Conservation (phyloP, 2,888 invertebrate species). For the Drosophila parthenogenetica region DNA sequence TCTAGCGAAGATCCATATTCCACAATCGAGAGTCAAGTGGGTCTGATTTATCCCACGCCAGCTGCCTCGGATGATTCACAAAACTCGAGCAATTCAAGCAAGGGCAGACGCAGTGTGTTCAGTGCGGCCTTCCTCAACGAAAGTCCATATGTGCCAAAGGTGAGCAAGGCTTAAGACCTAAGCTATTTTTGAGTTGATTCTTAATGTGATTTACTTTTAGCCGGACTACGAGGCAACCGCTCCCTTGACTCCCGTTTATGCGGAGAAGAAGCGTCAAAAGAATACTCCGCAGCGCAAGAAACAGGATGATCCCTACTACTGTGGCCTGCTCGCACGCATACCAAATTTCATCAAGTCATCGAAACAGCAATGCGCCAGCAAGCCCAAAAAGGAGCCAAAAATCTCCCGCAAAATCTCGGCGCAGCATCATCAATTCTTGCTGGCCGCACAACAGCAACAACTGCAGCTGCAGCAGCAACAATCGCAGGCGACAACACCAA, state of each 20-base stretch:
- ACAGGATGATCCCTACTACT: constrained; percentile 90
- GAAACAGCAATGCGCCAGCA: constrained; percentile 67
- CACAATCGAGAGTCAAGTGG: constrained; percentile 84
- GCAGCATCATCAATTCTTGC: constrained; percentile 75
- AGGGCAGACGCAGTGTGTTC: constrained; percentile 80
- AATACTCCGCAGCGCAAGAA: constrained; percentile 82
- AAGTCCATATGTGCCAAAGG: constrained; percentile 84
- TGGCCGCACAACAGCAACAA: constrained; percentile 52
- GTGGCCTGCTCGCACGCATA: constrained; percentile 89
- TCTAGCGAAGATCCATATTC: constrained; percentile 84
- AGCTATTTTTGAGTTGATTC: no score
- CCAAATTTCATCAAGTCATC: constrained; percentile 89
- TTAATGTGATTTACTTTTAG: constrained; percentile 44
- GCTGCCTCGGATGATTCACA: constrained; percentile 81
- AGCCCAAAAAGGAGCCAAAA: constrained; percentile 81
- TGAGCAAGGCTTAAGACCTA: constrained; percentile 37
- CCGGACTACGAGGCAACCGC: constrained; percentile 83
- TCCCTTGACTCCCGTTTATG: constrained; percentile 62
- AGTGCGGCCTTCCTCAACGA: constrained; percentile 81
- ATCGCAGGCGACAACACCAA: constrained; percentile 76
- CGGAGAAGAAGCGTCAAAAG: constrained; percentile 73
- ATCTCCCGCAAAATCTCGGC: constrained; percentile 84
- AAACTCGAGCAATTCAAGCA: constrained; percentile 77
- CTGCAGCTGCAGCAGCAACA: constrained; percentile 54
- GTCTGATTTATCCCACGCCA: constrained; percentile 83